A percentile compares a stretch with the other conserved stretches of the same genome.
Evolutionary conservation across 2,888 invertebrate genomes (phyloP).

Genomic region (Fragum sueziense): DNA sequence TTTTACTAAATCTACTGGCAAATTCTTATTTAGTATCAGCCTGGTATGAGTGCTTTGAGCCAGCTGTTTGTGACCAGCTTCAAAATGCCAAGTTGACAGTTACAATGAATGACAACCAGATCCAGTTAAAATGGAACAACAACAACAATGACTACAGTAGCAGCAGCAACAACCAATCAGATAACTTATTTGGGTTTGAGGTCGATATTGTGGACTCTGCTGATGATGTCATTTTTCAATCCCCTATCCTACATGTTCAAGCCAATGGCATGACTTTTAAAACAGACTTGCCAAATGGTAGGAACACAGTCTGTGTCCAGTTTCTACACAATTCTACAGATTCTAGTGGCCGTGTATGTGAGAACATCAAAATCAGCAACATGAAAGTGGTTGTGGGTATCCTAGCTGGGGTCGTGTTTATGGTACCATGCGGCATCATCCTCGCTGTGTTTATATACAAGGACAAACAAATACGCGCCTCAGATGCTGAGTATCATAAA

Average conservation of each 20-base stretch:
- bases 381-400: slow-evolving; percentile 51
- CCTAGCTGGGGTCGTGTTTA: slow-evolving; percentile 51
- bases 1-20: not conserved
- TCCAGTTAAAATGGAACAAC: slow-evolving; percentile 40
- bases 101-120: not conserved
- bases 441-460: slow-evolving; percentile 47
- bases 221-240: slow-evolving; percentile 22
- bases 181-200: slow-evolving; percentile 38
- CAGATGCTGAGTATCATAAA: slow-evolving; percentile 6
- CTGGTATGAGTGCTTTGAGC: not conserved
- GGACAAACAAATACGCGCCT: slow-evolving; percentile 27
- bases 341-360: slow-evolving; percentile 34
- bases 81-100: not conserved
- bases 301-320: slow-evolving; percentile 36
- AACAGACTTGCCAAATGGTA: slow-evolving; percentile 30
- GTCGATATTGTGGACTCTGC: slow-evolving; percentile 27
- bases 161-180: slow-evolving; percentile 43
- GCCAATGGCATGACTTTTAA: slow-evolving; percentile 33
- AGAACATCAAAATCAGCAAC: slow-evolving; percentile 30
- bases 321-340: slow-evolving; percentile 31
- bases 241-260: slow-evolving; percentile 40
- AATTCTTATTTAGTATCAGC: not conserved
- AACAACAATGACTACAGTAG: too few species aligned
- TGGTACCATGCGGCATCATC: slow-evolving; percentile 43
- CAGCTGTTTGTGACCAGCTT: not conserved